Percentiles rank a stretch among this genome's conserved stretches.
Conservation (phyloP, 2,888 invertebrate species). For the Adineta ricciae region DNA sequence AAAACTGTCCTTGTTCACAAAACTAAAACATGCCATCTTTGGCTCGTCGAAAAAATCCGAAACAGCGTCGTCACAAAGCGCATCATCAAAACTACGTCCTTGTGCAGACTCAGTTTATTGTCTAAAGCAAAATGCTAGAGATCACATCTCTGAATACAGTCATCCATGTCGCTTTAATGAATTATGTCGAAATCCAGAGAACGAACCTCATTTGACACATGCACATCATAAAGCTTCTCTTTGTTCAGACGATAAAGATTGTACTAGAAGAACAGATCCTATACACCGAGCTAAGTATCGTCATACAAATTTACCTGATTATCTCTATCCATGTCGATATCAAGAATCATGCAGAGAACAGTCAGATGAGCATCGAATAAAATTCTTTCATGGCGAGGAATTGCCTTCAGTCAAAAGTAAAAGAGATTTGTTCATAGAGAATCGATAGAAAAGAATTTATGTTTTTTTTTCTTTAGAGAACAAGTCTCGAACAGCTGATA, state of each 20-base stretch:
- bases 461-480: too few species aligned
- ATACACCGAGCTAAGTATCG: not conserved
- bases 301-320: not conserved
- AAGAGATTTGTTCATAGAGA: too few species aligned
- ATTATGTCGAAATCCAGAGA: not conserved
- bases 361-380: not conserved
- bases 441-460: too few species aligned
- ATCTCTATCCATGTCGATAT: not conserved
- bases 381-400: not conserved
- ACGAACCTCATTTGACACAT: not conserved
- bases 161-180: not conserved
- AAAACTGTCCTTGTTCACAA: too few species aligned
- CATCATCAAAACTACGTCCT: not conserved
- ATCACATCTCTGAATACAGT: not conserved
- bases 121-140: not conserved
- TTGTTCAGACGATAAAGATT: not conserved
- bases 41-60: too few species aligned
- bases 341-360: not conserved
- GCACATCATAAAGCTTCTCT: not conserved
- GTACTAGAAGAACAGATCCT: not conserved
- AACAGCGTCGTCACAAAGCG: not conserved
- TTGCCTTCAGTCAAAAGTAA: too few species aligned
- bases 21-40: too few species aligned
- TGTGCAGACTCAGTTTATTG: not conserved
- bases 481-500: too few species aligned